phyloP scores from a whole-genome alignment of 2,113 vertebrate genomes.

The Nannobrachium achirus region DNA sequence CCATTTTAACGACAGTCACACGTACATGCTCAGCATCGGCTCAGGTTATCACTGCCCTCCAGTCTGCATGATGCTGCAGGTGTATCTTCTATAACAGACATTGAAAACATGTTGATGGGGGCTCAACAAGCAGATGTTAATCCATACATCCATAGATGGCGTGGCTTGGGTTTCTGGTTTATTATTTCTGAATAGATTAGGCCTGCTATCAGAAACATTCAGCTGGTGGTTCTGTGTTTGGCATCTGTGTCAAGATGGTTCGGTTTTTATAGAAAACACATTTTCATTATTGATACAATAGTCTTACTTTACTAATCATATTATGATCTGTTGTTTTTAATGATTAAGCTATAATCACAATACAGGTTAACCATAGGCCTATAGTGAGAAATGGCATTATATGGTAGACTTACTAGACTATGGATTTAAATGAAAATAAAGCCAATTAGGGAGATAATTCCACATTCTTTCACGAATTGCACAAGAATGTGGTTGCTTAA shows the following conservation, averaged over 20 bases:
- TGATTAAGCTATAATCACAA: no score
- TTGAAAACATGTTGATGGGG: slow-evolving; percentile 55
- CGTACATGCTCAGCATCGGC: no score
- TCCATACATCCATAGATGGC: slow-evolving; percentile 70
- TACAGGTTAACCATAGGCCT: no score
- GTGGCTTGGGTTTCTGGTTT: slow-evolving; percentile 78
- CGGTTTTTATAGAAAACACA: neutral
- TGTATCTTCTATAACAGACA: slow-evolving; percentile 47
- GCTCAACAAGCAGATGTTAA: slow-evolving; percentile 69
- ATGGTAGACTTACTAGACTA: no score
- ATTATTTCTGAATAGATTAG: slow-evolving; percentile 63
- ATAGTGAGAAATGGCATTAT: no score
- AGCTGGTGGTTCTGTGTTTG: slow-evolving; percentile 24
- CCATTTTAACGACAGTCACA: no score
- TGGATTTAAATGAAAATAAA: no score
- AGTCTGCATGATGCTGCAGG: slow-evolving; percentile 41
- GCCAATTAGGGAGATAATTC: no score
- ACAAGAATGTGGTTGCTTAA: neutral
- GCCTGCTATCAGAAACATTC: slow-evolving; percentile 32
- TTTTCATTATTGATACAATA: no score
- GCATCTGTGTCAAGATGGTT: neutral
- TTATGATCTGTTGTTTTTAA: no score
- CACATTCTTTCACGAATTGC: neutral
- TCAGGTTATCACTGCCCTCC: neutral
- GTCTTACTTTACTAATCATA: no score